Evolutionary conservation across 2,888 invertebrate species (phyloP).

Genomic region (Ellobium chinense): DNA sequence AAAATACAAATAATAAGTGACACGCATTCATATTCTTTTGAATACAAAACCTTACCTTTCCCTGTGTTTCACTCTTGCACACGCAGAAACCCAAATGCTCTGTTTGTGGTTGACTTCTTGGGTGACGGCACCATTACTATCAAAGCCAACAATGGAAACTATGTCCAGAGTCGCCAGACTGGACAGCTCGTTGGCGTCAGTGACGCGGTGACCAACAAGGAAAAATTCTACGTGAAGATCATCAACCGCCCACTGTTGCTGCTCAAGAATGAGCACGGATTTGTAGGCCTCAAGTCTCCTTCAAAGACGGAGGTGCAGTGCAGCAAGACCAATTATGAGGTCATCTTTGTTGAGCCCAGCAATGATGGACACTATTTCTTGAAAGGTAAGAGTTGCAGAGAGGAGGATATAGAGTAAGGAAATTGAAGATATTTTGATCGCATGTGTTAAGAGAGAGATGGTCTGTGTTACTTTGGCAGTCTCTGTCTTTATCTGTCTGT

Average conservation of each 20-base stretch:
- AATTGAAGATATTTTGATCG: too few species aligned
- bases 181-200: conserved; percentile 95
- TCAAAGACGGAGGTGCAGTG: conserved; percentile 88
- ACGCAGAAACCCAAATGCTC: conserved; percentile 51
- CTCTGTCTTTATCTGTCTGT: too few species aligned
- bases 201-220: conserved; percentile 89
- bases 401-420: too few species aligned
- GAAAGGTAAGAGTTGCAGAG: conserved; percentile 90
- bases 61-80: too few species aligned
- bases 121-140: conserved; percentile 94
- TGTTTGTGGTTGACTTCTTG: conserved; percentile 95
- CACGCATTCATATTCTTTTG: too few species aligned
- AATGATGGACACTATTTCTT: conserved; percentile 94
- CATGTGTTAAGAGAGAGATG: too few species aligned
- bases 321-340: conserved; percentile 96
- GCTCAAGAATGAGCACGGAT: conserved; percentile 96
- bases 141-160: conserved; percentile 96
- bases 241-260: conserved; percentile 91
- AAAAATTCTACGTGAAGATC: conserved; percentile 90
- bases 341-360: conserved; percentile 90
- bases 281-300: conserved; percentile 92
- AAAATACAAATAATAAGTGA: too few species aligned
- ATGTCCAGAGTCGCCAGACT: conserved; percentile 94
- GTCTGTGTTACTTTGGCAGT: too few species aligned
- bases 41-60: too few species aligned